These are phyloP conservation scores for Oscheius onirici DNA, from an alignment of 2,888 invertebrate genomes.

Conservation along the genomic window DNA sequence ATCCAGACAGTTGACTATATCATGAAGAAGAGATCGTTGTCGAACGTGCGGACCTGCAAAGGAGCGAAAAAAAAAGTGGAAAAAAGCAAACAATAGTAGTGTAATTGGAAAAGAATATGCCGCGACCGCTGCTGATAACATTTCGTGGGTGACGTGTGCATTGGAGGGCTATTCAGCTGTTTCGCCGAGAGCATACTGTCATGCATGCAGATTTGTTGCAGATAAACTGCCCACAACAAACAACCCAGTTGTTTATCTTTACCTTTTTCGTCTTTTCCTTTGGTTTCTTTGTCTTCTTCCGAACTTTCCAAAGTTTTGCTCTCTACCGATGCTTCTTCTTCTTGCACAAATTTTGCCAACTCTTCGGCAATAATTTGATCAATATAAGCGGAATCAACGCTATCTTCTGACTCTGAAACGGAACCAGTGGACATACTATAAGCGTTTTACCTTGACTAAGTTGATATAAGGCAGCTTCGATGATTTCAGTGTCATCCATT, in stretches of 20 bases:
- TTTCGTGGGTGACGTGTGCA: constrained; percentile 24
- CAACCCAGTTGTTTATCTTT: neutral
- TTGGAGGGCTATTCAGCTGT: constrained; percentile 19
- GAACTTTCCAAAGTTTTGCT: neutral
- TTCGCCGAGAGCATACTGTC: neutral
- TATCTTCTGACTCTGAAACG: neutral
- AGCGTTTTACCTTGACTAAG: too few species aligned
- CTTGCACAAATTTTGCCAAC: neutral
- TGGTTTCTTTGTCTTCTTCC: neutral
- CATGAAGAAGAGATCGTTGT: neutral
- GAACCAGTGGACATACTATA: too few species aligned
- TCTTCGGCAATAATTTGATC: neutral
- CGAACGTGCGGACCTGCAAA: too few species aligned
- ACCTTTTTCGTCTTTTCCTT: neutral
- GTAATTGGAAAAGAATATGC: constrained; percentile 1
- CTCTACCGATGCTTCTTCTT: neutral
- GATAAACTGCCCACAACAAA: neutral
- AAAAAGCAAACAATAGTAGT: neutral
- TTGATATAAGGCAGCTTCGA: too few species aligned
- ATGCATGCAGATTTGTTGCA: neutral
- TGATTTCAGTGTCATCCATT: neutral
- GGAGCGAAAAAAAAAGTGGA: too few species aligned
- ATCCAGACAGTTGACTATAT: constrained; percentile 15
- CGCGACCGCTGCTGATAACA: constrained; percentile 16
- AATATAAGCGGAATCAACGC: neutral